Base-by-base conservation (phyloP, 2,113 vertebrate species). In the Gallinago paraguaiae region DNA sequence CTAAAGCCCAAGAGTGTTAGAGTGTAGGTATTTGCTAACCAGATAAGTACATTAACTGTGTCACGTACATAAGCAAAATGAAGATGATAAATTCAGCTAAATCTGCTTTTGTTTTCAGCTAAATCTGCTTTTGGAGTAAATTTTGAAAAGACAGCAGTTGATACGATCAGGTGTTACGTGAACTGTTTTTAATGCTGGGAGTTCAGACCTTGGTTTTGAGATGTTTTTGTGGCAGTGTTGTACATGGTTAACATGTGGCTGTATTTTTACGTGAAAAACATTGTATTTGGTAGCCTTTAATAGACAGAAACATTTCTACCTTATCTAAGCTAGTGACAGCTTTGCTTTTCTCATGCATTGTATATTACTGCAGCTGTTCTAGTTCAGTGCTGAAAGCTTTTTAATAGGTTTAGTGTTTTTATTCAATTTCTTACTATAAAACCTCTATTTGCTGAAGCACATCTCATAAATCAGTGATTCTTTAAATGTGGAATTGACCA, bases 341-440 rank as follows among this genome's bases (percentile, higher is more conserved):
- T 88, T 88, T 85, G 71, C 60, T 75, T 88, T 92, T 96, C 77
- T 74, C 15, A 4, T 75, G 37, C 37, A 14, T 41, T 95, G n/a
- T 61, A 14, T 79, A 30, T 75, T 93, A 68, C 57, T 85, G 70
- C 60, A 78, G 86, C 76, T 83, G 54, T 45, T 94, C 19, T 67
- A 70, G 61, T 77, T 85, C 64, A 53, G 13, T 89, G 81, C 69
- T 84, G 72, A 92, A 88, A 95, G 72, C 80, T 94, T 86, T 94
- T 63, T 89, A 95, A 86, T 81, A 78, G 53, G 50, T 82, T 83
- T 80, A 87, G 53, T 65, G 74, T 4, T 72, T 85, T 93, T 80
- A 81, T 90, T 90, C 41, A 53, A 45, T 88, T 95, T 91, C 46
- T 80, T 74, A 43, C 76, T 77, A 25, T 79, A 82, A 95, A 84